Percentiles rank a stretch among this genome's conserved stretches.
Conservation (phyloP, 1,140 invertebrate genomes). For the Lysiphlebus fabarum region DNA sequence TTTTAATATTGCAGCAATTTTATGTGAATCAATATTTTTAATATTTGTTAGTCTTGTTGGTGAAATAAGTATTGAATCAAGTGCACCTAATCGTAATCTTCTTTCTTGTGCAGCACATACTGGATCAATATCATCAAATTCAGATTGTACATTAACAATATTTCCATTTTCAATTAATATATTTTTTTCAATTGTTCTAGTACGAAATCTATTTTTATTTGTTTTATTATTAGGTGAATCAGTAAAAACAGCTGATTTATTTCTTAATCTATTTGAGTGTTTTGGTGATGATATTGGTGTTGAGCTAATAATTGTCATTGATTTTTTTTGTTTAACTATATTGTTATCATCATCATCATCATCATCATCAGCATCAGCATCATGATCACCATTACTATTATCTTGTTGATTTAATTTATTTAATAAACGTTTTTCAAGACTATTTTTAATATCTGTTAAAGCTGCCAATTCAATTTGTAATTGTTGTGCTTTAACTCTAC, state of each 20-base stretch:
- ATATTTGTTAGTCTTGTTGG: constrained; percentile 42
- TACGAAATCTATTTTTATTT: constrained; percentile 49
- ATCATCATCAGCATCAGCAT: constrained; percentile 28
- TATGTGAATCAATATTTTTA: constrained; percentile 60
- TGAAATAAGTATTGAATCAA: constrained; percentile 51
- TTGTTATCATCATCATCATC: constrained; percentile 31
- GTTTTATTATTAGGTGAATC: constrained; percentile 35
- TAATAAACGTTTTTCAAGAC: constrained; percentile 63
- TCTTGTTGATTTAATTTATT: constrained; percentile 46
- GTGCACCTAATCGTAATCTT: constrained; percentile 44
- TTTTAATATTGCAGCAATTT: constrained; percentile 76
- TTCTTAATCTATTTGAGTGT: constrained; percentile 31
- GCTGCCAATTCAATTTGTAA: constrained; percentile 62
- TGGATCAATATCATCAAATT: constrained; percentile 38
- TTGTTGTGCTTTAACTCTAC: constrained; percentile 61
- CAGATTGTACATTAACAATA: constrained; percentile 20
- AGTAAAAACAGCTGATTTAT: constrained; percentile 44
- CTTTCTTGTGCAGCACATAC: constrained; percentile 37
- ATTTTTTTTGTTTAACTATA: constrained; percentile 36
- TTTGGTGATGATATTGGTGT: constrained; percentile 34
- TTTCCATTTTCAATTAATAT: constrained; percentile 39
- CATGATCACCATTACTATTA: constrained; percentile 32
- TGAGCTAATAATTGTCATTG: constrained; percentile 30
- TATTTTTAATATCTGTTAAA: constrained; percentile 59
- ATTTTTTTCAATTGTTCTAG: constrained; percentile 54